Base-by-base conservation (phyloP, 2,797 vertebrate genomes). In the Sebastes minor region DNA sequence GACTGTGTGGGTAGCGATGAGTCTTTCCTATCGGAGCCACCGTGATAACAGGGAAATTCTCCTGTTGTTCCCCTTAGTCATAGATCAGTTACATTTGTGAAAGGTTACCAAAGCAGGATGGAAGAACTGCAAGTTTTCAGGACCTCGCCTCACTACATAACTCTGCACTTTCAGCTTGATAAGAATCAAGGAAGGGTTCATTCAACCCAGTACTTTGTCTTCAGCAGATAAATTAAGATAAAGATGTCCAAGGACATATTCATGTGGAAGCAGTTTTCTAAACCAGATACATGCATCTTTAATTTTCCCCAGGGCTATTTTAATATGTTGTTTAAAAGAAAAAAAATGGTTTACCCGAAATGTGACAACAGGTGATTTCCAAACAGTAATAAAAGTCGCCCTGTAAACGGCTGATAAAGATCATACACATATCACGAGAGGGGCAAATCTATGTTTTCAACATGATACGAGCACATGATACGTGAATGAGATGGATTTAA, bases 41-140 rank as follows among this genome's bases (percentile, higher is more conserved):
- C 0, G 23, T 86, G 93, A 95, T 94, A 94, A 92, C 73, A 93
- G 69, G 90, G 72, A 91, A 93, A 94, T 90, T 90, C 68, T 63
- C 57, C 18, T 4, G 28, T 69, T 52, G 32, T 91, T 91, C 63
- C 80, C 25, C 74, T 78, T 46, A 20, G 77, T 82, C 83, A 74
- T 64, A 3, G 71, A 61, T 76, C 53, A 59, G 25, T 71, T 74
- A 66, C 79, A 74, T 82, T 49, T 60, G 11, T 60, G 18, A 88
- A 88, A 85, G 74, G 76, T 89, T 87, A 78, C 42, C 67, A 83
- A 23, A 59, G 13, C 64, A 59, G 53, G 52, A 67, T 13, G 60
- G 25, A 64, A 49, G 59, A 71, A 52, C n/a, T 23, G 13, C n/a
- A 27, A 14, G 18, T 28, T 56, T 75, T 70, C 52, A 62, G 13